A percentile compares a stretch with the other conserved stretches of the same genome.
Evolutionary conservation across 2,888 invertebrate genomes (phyloP).

Genomic region (Corbicula japonica): DNA sequence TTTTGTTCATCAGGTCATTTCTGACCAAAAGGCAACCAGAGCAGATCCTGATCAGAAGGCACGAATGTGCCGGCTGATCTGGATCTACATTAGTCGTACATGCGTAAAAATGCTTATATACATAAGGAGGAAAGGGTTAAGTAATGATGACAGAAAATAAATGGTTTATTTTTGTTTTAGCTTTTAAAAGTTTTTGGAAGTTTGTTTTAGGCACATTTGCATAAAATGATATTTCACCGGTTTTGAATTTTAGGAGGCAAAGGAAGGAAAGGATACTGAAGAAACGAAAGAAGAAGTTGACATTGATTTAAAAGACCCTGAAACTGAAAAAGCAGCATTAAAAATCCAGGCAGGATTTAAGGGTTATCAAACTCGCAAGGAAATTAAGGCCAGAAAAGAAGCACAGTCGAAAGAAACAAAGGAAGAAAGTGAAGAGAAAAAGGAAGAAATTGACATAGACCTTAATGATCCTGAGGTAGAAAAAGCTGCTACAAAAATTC

Average conservation of each 20-base stretch:
- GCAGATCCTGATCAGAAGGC: no score
- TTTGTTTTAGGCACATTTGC: not conserved
- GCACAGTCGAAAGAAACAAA: constrained; percentile 25
- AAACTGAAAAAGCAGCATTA: constrained; percentile 79
- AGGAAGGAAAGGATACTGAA: constrained; percentile 23
- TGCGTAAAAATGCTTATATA: no score
- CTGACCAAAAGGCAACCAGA: no score
- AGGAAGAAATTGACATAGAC: constrained; percentile 77
- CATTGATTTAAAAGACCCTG: constrained; percentile 78
- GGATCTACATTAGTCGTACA: no score
- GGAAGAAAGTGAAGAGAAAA: constrained; percentile 43
- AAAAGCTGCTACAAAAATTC: constrained; percentile 80
- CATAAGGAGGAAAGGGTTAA: no score
- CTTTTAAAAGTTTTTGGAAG: no score
- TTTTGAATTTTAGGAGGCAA: constrained; percentile 6
- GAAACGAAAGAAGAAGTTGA: constrained; percentile 64
- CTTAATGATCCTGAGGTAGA: constrained; percentile 77
- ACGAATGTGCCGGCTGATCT: no score
- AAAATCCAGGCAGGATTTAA: constrained; percentile 84
- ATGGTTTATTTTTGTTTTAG: no score
- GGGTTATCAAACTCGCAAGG: constrained; percentile 80
- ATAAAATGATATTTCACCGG: not conserved
- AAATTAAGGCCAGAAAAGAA: constrained; percentile 69
- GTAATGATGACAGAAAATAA: no score
- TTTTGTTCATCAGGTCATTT: no score